These are phyloP conservation scores for Gorsachius magnificus DNA, from an alignment of 2,797 vertebrate species.

Conservation along the genomic window DNA sequence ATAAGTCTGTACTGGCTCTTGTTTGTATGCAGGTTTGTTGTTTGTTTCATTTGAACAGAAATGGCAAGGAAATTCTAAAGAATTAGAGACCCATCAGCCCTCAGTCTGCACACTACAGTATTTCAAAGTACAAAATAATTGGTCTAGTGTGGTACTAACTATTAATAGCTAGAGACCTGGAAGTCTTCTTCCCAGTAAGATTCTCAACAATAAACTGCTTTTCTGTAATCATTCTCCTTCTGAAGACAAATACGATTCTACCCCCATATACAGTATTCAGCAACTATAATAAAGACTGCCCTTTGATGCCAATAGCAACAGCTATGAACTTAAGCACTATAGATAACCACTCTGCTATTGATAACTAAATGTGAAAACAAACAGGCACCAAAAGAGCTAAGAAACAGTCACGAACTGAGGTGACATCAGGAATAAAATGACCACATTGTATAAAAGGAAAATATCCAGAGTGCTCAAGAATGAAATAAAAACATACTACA, in stretches of 20 bases:
- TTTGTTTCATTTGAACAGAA: not conserved
- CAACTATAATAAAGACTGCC: not conserved
- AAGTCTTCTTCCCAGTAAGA: not conserved
- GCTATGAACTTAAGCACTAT: not conserved
- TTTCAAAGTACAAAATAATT: not conserved
- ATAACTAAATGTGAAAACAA: not conserved
- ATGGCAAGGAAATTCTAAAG: not conserved
- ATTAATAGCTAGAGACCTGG: not conserved
- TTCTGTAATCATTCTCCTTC: not conserved
- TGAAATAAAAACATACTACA: not conserved
- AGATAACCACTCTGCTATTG: not conserved
- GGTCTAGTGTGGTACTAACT: not conserved
- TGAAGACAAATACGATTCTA: not conserved
- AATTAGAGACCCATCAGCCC: not conserved
- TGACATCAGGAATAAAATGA: not conserved
- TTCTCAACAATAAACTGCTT: not conserved
- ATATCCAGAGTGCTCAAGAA: not conserved
- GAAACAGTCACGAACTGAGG: not conserved
- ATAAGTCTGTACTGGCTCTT: not conserved
- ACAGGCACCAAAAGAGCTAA: not conserved
- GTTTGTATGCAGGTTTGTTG: not conserved
- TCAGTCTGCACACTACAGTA: not conserved
- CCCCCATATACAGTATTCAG: not conserved
- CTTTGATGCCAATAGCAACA: not conserved
- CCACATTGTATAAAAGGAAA: not conserved